Evolutionary conservation across 2,113 vertebrate species (phyloP).

Genomic region (Carollia perspicillata): DNA sequence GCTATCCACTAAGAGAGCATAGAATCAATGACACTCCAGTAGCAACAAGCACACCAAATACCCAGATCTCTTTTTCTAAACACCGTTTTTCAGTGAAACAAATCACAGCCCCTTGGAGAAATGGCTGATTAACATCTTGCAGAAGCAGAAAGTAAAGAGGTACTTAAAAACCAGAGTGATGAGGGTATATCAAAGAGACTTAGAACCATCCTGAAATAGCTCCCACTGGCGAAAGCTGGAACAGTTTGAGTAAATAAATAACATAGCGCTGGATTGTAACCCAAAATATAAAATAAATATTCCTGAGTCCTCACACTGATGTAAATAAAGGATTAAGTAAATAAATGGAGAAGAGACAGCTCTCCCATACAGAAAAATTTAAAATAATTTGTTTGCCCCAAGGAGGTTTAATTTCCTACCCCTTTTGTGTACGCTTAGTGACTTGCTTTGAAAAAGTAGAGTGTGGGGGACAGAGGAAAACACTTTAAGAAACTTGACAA

Average conservation of each 20-base stretch:
- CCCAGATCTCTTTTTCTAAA: not conserved
- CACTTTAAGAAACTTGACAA: not conserved
- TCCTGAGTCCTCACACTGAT: not conserved
- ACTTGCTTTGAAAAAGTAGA: not conserved
- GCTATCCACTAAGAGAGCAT: not conserved
- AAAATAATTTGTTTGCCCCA: not conserved
- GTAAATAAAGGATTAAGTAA: not conserved
- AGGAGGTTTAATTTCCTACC: not conserved
- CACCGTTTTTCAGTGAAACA: not conserved
- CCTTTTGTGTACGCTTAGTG: not conserved
- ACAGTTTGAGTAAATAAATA: not conserved
- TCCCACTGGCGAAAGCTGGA: not conserved
- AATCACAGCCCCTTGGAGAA: not conserved
- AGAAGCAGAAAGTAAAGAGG: not conserved
- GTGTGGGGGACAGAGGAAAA: not conserved
- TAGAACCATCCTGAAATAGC: not conserved
- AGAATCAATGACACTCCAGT: not conserved
- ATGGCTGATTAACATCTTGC: not conserved
- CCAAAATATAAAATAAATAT: conserved; percentile 14
- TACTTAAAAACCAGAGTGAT: not conserved
- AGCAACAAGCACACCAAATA: not conserved
- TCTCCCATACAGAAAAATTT: not conserved
- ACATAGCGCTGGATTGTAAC: not conserved
- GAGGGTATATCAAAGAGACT: not conserved
- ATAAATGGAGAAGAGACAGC: not conserved